Percentiles rank a stretch among this genome's conserved stretches.
Conservation (phyloP, 2,113 vertebrate species). For the Pangasianodon hypophthalmus region DNA sequence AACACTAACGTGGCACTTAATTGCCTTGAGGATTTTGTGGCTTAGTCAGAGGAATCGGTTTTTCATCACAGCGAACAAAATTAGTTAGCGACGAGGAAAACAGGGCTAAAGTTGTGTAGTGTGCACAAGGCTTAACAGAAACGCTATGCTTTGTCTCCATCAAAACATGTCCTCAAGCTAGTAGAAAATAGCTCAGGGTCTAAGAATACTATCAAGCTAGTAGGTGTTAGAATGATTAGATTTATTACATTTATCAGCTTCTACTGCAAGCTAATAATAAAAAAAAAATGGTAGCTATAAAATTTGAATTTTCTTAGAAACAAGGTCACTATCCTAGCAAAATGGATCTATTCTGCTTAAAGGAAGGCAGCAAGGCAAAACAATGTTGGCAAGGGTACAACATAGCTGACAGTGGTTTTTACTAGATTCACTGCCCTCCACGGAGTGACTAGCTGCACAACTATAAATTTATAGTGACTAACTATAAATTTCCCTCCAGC, state of each 20-base stretch:
- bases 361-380: neutral
- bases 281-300: neutral
- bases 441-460: neutral
- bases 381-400: neutral
- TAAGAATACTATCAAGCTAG: neutral
- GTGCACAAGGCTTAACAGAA: neutral
- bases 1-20: neutral
- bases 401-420: neutral
- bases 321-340: neutral
- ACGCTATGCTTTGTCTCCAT: neutral
- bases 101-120: neutral
- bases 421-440: neutral
- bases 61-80: neutral
- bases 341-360: neutral
- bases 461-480: constrained; percentile 7
- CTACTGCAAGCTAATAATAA: neutral
- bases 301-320: neutral
- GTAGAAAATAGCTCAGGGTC: neutral
- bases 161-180: neutral
- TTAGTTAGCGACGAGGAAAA: neutral
- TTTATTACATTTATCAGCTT: too few relatives aligned
- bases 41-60: neutral
- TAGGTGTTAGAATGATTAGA: too few relatives aligned
- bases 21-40: neutral
- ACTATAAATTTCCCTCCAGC: constrained; percentile 16